Base-by-base conservation (phyloP, 1,140 invertebrate species). In the Plodia interpunctella region DNA sequence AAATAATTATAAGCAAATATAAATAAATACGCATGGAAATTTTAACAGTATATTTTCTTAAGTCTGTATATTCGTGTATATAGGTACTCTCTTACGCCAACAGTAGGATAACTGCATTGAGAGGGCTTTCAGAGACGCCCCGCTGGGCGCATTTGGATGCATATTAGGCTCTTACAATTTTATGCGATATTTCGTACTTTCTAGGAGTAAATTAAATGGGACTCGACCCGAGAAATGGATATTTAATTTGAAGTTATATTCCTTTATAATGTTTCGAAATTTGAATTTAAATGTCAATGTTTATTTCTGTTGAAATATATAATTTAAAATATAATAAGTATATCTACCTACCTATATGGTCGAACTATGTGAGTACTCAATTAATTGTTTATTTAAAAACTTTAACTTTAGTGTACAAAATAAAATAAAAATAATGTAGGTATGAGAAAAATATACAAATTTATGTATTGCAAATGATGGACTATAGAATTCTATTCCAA, bases 101-200 rank as follows among this genome's bases (percentile, higher is more conserved):
- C 38, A n/a, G n/a, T 15, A 44, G 15, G 38, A 44, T 17, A 44
- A 44, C 9, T 44, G 38, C 38, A 44, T 44, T 3, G 5, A 51
- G 56, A 70, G 61, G 63, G 65, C 57, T 64, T 62, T 60, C 52
- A 61, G 59, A 66, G 51, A 54, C 57, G 21, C 62, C 59, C 49
- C 55, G 18, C 53, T 28, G 53, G 56, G 61, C 19, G 51, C 58
- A 64, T 68, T 68, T 21, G 54, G 21, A 65, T 66, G 62, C 61
- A 63, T 61, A 70, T 57, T 59, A 63, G 13, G 44, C 30, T 32
- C 30, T 32, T 32, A 32, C 20, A 38, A 20, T 53, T 53, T 53
- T 53, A 53, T 53, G 51, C 49, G 49, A 51, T 51, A 20, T 53
- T 53, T 53, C 21, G 51, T 21, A 21, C 38, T 44, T 44, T 44